Evolutionary conservation across 2,888 invertebrate species (phyloP), one percentile per base, ranked within the genome.

Genomic region (Cryptosula pallasiana): DNA sequence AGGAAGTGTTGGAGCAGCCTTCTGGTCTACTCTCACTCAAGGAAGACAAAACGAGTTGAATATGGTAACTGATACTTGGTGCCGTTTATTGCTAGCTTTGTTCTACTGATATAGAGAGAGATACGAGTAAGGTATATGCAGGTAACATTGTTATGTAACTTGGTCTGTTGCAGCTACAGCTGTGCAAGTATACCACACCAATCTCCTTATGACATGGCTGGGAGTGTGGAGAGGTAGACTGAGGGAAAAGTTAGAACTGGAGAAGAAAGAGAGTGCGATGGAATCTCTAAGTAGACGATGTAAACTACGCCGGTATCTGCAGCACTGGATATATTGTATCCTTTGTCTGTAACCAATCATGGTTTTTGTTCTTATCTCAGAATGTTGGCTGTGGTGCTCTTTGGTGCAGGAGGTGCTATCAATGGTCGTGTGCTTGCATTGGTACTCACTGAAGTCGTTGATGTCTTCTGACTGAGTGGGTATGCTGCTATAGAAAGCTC

Each of bases 321-420:
- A 74, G 29, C 76, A 76, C 73, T 81, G 81, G 82, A 78, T 76
- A 74, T 76, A 74, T n/a, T 82, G 82, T 82, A 81, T 81, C 82
- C 79, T 79, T 79, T 57, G n/a, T n/a, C n/a, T n/a, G n/a, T n/a
- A n/a, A n/a, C n/a, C n/a, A n/a, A n/a, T n/a, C n/a, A n/a, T n/a
- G n/a, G n/a, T n/a, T n/a, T n/a, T n/a, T n/a, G n/a, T n/a, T n/a
- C n/a, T n/a, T n/a, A n/a, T n/a, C n/a, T n/a, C n/a, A n/a, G n/a
- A n/a, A n/a, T n/a, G n/a, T n/a, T n/a, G n/a, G n/a, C n/a, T n/a
- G n/a, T n/a, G n/a, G n/a, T n/a, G n/a, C n/a, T n/a, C n/a, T n/a
- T n/a, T n/a, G n/a, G n/a, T n/a, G n/a, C n/a, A n/a, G n/a, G n/a
- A n/a, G n/a, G n/a, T n/a, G n/a, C n/a, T n/a, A n/a, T n/a, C n/a